Evolutionary conservation across 23 tunicate species (phyloP), one percentile per base, ranked within the genome.

Genomic region (Trididemnum miniatum): DNA sequence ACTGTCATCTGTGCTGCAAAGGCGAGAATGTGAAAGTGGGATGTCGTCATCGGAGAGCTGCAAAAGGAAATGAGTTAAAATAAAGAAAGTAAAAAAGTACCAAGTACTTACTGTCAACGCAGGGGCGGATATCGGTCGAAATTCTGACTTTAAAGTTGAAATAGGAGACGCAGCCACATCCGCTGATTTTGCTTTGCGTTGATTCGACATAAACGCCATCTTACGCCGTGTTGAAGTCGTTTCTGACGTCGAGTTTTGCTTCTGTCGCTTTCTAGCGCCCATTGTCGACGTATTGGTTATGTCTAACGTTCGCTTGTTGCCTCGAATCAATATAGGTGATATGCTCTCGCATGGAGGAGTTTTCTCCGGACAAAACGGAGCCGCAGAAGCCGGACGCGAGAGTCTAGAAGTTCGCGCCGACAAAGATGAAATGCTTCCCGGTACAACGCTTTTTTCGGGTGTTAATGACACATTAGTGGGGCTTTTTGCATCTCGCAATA

Each of bases 101-200:
- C n/a, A n/a, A n/a, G n/a, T n/a, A 79, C 81, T 91, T 65, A 91
- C 97, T 84, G 65, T 77, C 1, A 78, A 84, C 1, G 87, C 84
- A 26, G 97, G 97, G 20, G 97, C 97, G 0, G 97, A 91, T 36
- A 81, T 85, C 9, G 97, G 84, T 20, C 97, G 84, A 65, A 82
- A 85, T 15, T 82, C 51, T 0, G 72, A 44, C 65, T 71, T 86
- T 31, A 82, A 49, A 1, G 87, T 39, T 1, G 84, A 28, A 35
- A 80, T 50, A 0, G 86, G 83, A 1, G 95, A 83, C 59, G 80
- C 65, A 28, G 69, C 85, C 4, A 85, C 97, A 23, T 91, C 97
- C 12, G 96, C 96, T 22, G 97, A 91, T 71, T 82, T 91, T 24
- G 84, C 77, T 62, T 91, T 91, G 23, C 97, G 82, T 18, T 91